Conservation (phyloP, 2,888 invertebrate species). For the Drosophila fulvimacula region DNA sequence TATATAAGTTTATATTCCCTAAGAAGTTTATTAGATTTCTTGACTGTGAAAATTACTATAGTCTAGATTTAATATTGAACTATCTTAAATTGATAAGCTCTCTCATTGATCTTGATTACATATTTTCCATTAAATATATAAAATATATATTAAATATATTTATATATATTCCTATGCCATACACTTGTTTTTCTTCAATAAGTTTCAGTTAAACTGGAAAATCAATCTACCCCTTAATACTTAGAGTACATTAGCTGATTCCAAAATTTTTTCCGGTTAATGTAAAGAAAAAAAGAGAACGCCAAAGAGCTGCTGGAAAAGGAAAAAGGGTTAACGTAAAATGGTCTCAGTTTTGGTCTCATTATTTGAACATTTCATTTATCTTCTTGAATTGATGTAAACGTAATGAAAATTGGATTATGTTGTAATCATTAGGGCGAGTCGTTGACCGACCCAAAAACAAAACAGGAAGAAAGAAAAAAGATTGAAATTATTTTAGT, state of each 20-base stretch:
- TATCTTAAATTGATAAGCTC: too few species aligned
- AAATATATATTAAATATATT: too few species aligned
- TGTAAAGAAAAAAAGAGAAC: slow-evolving; percentile 27
- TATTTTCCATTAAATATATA: too few species aligned
- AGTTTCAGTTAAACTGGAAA: neutral
- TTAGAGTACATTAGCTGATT: slow-evolving; percentile 26
- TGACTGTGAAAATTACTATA: too few species aligned
- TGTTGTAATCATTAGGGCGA: slow-evolving; percentile 68
- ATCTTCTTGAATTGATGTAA: slow-evolving; percentile 75
- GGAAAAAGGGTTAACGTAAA: slow-evolving; percentile 65
- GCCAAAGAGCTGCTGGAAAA: slow-evolving; percentile 39
- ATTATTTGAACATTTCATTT: slow-evolving; percentile 78
- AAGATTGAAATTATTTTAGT: slow-evolving; percentile 40
- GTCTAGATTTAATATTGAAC: too few species aligned
- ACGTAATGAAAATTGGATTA: slow-evolving; percentile 77
- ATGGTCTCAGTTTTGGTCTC: slow-evolving; percentile 51
- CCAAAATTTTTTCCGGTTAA: slow-evolving; percentile 29
- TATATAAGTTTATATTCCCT: too few species aligned
- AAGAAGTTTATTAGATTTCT: too few species aligned
- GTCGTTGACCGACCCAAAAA: slow-evolving; percentile 34
- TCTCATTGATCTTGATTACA: neutral
- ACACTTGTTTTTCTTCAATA: neutral
- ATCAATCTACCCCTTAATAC: neutral
- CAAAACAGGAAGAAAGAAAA: slow-evolving; percentile 1
- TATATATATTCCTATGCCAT: neutral